phyloP scores from a whole-genome alignment of 1,140 invertebrate genomes.

The Atta cephalotes region DNA sequence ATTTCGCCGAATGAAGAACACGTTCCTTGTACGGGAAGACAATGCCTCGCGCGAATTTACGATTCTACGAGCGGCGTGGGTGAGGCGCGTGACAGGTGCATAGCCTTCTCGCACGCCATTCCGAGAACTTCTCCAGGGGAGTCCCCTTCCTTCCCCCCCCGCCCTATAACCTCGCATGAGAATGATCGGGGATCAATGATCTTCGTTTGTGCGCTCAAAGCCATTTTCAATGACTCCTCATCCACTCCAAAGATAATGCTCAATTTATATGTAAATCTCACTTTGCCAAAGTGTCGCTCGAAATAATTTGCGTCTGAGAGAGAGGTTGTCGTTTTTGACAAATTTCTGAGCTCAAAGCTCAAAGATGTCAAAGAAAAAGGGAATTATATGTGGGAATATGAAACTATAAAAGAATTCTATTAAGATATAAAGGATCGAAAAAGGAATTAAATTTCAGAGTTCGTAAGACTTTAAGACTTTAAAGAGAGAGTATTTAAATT shows the following conservation, averaged over 20 bases:
- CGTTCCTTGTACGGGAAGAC: constrained; percentile 33
- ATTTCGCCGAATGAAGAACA: constrained; percentile 39
- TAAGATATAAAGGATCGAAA: not conserved
- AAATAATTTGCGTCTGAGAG: not conserved
- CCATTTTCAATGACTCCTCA: not conserved
- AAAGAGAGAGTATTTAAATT: not conserved
- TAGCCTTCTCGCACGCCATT: constrained; percentile 43
- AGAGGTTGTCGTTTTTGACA: not conserved
- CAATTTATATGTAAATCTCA: constrained; percentile 9
- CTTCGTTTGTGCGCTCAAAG: not conserved
- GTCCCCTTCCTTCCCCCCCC: not conserved
- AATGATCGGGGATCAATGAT: constrained; percentile 57
- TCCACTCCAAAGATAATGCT: not conserved
- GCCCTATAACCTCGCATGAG: constrained; percentile 12
- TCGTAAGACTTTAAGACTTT: not conserved
- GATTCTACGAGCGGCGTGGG: constrained; percentile 32
- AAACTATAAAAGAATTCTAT: not conserved
- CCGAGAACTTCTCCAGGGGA: not conserved
- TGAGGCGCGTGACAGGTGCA: constrained; percentile 56
- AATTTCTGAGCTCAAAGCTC: not conserved
- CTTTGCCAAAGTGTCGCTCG: not conserved
- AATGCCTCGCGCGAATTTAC: constrained; percentile 60
- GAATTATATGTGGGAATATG: not conserved
- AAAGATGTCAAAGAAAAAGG: not conserved
- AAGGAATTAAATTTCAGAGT: not conserved